Base-by-base conservation (phyloP, 2,888 invertebrate genomes). In the Agrenia bidenticulata region DNA sequence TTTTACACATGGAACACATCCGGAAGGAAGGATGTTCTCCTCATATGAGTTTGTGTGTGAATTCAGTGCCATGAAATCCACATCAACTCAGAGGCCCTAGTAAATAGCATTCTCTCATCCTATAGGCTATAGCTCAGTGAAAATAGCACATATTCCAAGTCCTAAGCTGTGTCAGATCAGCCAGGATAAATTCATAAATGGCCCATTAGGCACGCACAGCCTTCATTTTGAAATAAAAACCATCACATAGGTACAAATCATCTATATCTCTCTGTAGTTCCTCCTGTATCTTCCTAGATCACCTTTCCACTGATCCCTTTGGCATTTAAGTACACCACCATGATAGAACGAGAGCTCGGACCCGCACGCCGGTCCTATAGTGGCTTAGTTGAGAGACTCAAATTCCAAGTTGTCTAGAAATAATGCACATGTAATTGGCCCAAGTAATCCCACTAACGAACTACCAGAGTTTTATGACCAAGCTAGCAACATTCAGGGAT, bases 371-470 rank as follows among this genome's bases (percentile, higher is more conserved):
- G 11, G 32, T 32, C 32, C 32, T 32, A 32, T 11, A 32, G 32
- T 7, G 11, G 32, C 45, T 17, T 15, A 45, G 19, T n/a, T n/a
- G 9, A 45, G 19, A 45, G 45, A 45, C 19, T 19, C 45, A 45
- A 15, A 45, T 19, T 45, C 45, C 15, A 45, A 45, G 4, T 19
- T 45, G 9, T 45, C 45, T 17, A 45, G 32, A 17, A 45, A 19
- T 45, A 45, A 45, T 45, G 45, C 45, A 45, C 45, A 45, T 45
- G n/a, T 45, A 45, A 45, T 45, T 45, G 45, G 45, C 45, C 15
- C 15, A 45, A 19, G 45, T 45, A 45, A 45, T 45, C 45, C n/a
- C 45, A 45, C 45, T 45, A 45, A 45, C 45, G 15, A 45, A 45
- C 45, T 45, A 11, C 45, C 4, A 45, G 45, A 45, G 19, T 5